These are phyloP conservation scores for Halcyon badia DNA, from an alignment of 2,797 vertebrate species.

Conservation along the genomic window DNA sequence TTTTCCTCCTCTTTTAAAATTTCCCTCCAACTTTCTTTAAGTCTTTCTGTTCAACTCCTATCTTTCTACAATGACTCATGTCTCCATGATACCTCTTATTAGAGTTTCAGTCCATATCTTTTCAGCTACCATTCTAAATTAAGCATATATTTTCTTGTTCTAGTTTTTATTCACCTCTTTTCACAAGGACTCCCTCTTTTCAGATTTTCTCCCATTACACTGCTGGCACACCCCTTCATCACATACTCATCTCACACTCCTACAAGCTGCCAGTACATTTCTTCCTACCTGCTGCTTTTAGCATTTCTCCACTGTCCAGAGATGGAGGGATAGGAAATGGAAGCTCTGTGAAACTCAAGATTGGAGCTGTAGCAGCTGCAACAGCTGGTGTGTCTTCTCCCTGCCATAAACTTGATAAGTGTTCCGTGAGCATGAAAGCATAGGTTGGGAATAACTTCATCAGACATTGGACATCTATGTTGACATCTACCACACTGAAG, in stretches of 20 bases:
- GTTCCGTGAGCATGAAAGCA: neutral
- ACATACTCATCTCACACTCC: conserved; percentile 54
- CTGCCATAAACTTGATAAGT: neutral
- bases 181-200: conserved; percentile 54
- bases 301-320: neutral
- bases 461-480: neutral
- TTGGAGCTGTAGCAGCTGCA: neutral
- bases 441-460: neutral
- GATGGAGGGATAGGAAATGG: neutral
- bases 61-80: neutral
- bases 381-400: neutral
- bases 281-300: conserved; percentile 52
- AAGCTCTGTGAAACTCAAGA: neutral
- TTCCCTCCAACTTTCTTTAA: conserved; percentile 14
- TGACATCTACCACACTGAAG: neutral
- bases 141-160: neutral
- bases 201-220: conserved; percentile 38
- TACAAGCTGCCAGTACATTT: conserved; percentile 35
- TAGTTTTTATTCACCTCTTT: conserved; percentile 46
- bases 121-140: conserved; percentile 17
- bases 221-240: conserved; percentile 51
- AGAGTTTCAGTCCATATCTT: neutral
- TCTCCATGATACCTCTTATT: neutral
- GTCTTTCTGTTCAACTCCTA: neutral
- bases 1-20: neutral